Evolutionary conservation across 2,113 vertebrate genomes (phyloP), one percentile per base, ranked within the genome.

Genomic region (Melozone crissalis): DNA sequence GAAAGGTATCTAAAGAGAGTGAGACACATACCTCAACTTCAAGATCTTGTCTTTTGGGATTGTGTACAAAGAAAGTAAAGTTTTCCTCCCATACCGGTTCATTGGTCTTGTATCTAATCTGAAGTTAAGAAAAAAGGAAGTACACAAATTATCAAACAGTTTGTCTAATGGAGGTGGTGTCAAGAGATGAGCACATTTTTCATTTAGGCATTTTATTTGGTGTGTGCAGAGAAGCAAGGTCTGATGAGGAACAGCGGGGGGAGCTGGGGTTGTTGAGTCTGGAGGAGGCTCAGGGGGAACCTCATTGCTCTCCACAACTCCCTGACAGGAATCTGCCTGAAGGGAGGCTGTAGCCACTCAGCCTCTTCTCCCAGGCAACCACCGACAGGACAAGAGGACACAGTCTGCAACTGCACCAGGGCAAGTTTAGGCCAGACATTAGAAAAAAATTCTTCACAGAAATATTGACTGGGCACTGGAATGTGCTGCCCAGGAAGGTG

Each of bases 31-130:
- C 99, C 99, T 99, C 99, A 2, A 99, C 97, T 95, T 99, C 98
- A 71, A 99, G 97, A n/a, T 99, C 98, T 76, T 99, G 99, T 69
- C 57, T 96, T 85, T 96, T 99, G 65, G 99, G 99, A 94, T 99
- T 99, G 97, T 99, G 99, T 84, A 99, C 96, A 84, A 99, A 98
- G 97, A 99, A 99, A 74, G 98, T 99, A 86, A 99, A 99, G 27
- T 98, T 94, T 81, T 99, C 99, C 86, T 99, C 99, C 99, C 99
- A 99, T 7, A 99, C 98, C 1, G 99, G 99, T 46, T 99, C 99
- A 47, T 97, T 98, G 87, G 99, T 99, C 97, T 99, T 99, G 80
- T 99, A 99, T 33, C 98, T 98, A 87, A 97, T 99, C 99, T 99
- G 63, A 77, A 87, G 92, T 85, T 52, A 51, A 78, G 43, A 54